These are phyloP conservation scores for Typhlichthys subterraneus DNA, from an alignment of 2,797 vertebrate genomes.

Conservation along the genomic window DNA sequence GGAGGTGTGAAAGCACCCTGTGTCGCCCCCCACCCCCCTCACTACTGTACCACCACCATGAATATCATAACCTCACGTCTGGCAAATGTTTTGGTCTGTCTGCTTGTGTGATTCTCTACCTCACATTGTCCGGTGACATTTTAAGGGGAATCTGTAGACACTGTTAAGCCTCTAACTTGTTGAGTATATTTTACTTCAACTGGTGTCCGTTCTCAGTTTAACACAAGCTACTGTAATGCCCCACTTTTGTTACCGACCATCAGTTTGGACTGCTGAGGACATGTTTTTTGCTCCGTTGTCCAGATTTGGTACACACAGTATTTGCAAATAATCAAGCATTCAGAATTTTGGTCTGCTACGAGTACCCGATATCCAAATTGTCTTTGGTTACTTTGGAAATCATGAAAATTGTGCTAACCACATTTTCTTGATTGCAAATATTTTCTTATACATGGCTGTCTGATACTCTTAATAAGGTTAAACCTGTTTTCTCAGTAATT, in stretches of 20 bases:
- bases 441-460: background rate
- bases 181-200: conserved; percentile 60
- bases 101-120: conserved; percentile 79
- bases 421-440: background rate
- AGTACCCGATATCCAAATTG: background rate
- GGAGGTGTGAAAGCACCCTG: conserved; percentile 83
- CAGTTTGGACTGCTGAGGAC: conserved; percentile 9
- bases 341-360: conserved; percentile 28
- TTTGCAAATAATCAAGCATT: conserved; percentile 40
- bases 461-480: conserved; percentile 14
- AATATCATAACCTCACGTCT: conserved; percentile 8
- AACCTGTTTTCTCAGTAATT: conserved; percentile 36
- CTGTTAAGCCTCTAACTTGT: conserved; percentile 49
- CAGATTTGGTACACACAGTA: conserved; percentile 24
- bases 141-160: conserved; percentile 49
- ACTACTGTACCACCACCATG: background rate
- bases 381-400: background rate
- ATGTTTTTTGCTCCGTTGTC: conserved; percentile 25
- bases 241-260: conserved; percentile 40
- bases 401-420: background rate
- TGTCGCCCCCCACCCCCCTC: conserved; percentile 55
- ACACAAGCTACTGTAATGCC: conserved; percentile 41
- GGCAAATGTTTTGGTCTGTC: conserved; percentile 59
- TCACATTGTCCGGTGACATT: conserved; percentile 70
- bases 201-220: conserved; percentile 48